Evolutionary conservation across 2,888 invertebrate species (phyloP), one percentile per base, ranked within the genome.

Genomic region (Pterostichus madidus): DNA sequence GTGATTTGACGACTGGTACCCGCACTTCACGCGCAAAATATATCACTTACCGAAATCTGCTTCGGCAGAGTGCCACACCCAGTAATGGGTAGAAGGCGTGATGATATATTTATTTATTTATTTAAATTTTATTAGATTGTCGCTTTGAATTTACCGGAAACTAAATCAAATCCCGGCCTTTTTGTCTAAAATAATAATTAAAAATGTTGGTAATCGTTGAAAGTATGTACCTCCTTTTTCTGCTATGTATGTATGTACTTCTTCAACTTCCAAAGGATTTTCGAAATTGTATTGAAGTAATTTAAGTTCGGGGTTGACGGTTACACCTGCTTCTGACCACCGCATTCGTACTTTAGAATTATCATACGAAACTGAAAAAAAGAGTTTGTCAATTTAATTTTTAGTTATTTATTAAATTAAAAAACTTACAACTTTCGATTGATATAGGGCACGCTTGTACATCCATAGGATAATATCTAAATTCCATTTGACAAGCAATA

Each of bases 401-500:
- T 7, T 8, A 44, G 3, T 24, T 13, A 46, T 71, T 24, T 31
- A 52, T 75, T 5, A 49, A 75, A 71, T 44, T 71, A 31, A 2
- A 17, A 64, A 52, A 75, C 96, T 94, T 89, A 96, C 96, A 96
- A 88, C 96, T 96, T 89, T 96, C 96, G 84, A 96, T 94, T 86
- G 94, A 94, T 87, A 96, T 94, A 8, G 96, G 95, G 87, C 96
- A 96, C 46, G 94, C 93, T 91, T 96, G 96, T 86, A 96, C 95
- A 88, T 96, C 96, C 94, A 96, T 95, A 31, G 96, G 96, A 88
- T 96, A 96, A 77, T 95, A 93, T 88, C 95, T 95, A 88, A 96
- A 96, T 88, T 96, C 95, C 95, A 96, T 96, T 90, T 96, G 95
- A 88, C 96, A 96, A 84, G 96, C 96, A 79, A 96, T 94, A 86